Evolutionary conservation across 2,888 invertebrate genomes (phyloP), one percentile per base, ranked within the genome.

Genomic region (Limulus polyphemus): DNA sequence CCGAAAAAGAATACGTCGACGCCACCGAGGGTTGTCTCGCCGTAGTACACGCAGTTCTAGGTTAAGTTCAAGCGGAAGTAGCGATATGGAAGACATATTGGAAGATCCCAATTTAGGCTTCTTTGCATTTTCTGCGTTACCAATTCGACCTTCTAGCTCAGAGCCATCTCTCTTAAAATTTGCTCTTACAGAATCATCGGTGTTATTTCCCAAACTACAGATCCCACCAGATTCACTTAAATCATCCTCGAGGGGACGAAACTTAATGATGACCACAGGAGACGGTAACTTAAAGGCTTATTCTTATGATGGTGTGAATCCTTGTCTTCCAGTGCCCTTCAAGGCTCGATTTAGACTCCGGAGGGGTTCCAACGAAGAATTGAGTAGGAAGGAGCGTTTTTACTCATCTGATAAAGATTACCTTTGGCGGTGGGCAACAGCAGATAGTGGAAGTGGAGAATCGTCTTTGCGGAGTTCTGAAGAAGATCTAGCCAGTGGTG

Each of bases 31-130:
- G 10, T 52, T 56, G 54, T 58, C 54, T 11, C 48, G 58, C 3
- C 54, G 59, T 12, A 56, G 63, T 46, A 59, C 63, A 14, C 49
- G 60, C 10, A 60, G 61, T 47, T 61, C 58, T 51, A 48, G 51
- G 9, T 11, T 49, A 1, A 47, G 64, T 47, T 47, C 56, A 12
- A 51, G 61, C 48, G 55, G 60, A 7, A 64, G 65, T 51, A 67
- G 67, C 51, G 66, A 66, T 58, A 68, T 68, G 68, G 68, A 68
- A 47, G 68, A 68, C 60, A 68, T 68, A 10, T 57, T 60, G 11
- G 68, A 68, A 57, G 68, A 65, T 48, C 62, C 62, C 4, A 62
- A 65, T 14, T 54, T 59, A 14, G 14, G 57, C 16, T 51, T 47
- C 47, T 12, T 55, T 55, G 10, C 55, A 13, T 58, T 48, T 49